Evolutionary conservation across 2,113 vertebrate species (phyloP).

Genomic region (Dipodomys ordii): DNA sequence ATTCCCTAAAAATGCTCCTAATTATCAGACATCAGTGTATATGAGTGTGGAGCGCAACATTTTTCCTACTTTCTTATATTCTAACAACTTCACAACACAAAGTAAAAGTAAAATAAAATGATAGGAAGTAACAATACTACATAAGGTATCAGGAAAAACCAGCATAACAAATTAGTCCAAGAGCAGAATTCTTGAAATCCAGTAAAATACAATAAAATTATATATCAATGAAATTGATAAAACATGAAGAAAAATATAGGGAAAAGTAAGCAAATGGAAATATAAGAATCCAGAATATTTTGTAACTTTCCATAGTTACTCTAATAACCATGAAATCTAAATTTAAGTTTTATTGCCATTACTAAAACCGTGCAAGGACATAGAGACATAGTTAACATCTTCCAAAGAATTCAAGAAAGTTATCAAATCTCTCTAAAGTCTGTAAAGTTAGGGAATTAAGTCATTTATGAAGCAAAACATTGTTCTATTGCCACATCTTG

Average conservation of each 20-base stretch:
- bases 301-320: background rate
- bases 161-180: background rate
- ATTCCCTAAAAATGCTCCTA: background rate
- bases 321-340: slow-evolving; percentile 14
- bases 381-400: background rate
- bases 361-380: background rate
- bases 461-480: background rate
- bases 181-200: background rate
- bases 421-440: background rate
- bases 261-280: background rate
- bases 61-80: background rate
- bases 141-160: background rate
- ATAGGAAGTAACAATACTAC: background rate
- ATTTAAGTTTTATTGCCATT: slow-evolving; percentile 21
- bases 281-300: background rate
- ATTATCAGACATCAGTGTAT: background rate
- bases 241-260: background rate
- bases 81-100: background rate
- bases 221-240: no score
- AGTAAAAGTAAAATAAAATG: slow-evolving; percentile 11
- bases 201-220: background rate
- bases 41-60: background rate
- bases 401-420: slow-evolving; percentile 4
- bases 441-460: background rate
- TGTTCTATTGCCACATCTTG: background rate